Base-by-base conservation (phyloP, 2,113 vertebrate genomes). In the Gadus macrocephalus region DNA sequence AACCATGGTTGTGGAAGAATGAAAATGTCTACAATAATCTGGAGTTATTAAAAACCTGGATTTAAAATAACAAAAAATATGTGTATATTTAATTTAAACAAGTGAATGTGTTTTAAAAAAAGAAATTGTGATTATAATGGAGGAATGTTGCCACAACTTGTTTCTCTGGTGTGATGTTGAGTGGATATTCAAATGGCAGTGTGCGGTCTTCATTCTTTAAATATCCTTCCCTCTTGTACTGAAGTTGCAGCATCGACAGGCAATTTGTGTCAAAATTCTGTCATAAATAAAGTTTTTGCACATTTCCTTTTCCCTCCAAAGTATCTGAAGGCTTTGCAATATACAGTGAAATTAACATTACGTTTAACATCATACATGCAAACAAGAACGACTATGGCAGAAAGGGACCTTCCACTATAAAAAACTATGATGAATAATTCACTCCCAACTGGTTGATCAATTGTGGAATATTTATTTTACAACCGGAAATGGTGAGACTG, bases 221-320 rank as follows among this genome's bases (percentile, higher is more conserved):
- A 68, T 70, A 60, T 72, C 42, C 58, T 28, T 58, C 19, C 64
- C 66, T 42, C 42, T 25, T 70, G 67, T 62, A 77, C 74, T 78
- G 68, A 80, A 78, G 68, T 69, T 79, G 78, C 76, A 79, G 53
- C 77, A 78, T 80, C 70, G 69, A 71, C 76, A 68, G 73, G 69
- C 73, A 73, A 67, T 70, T 69, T 74, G 75, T 83, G 73, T 85
- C 70, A 75, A 76, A 70, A 74, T 78, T 77, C 72, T 74, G 71
- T 84, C 78, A 85, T 81, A 69, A 72, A 66, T 78, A 87, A 88
- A 70, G 76, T 76, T 89, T 89, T 90, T 88, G 85, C 86, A 85
- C 69, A 82, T 84, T 82, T 80, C 35, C 31, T 67, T 69, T 66
- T 12, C 65, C 71, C 31, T 62, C 3, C 15, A 14, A 15, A 22